A percentile compares a stretch with the other conserved stretches of the same genome.
Evolutionary conservation across 2,888 invertebrate species (phyloP).

Genomic region (Idaea dimidiata): DNA sequence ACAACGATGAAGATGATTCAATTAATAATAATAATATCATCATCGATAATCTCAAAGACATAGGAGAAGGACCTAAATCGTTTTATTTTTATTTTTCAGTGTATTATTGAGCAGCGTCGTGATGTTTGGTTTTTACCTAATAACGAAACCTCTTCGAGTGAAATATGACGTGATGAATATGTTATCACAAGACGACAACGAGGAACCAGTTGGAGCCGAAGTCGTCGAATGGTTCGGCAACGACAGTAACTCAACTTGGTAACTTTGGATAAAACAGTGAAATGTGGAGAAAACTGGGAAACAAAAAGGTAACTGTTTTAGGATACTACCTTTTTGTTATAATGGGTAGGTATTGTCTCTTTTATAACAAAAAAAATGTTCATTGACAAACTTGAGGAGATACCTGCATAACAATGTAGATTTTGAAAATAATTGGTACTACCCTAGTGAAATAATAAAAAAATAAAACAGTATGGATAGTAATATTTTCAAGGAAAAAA

Average conservation of each 20-base stretch:
- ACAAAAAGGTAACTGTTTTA: background rate
- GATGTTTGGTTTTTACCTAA: slow-evolving; percentile 39
- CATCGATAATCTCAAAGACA: too few relatives aligned
- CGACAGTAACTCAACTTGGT: slow-evolving; percentile 22
- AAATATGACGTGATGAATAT: slow-evolving; percentile 10
- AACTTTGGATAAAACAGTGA: background rate
- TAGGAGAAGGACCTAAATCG: too few relatives aligned
- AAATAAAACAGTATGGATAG: too few relatives aligned
- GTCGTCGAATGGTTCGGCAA: slow-evolving; percentile 12
- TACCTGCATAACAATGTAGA: background rate
- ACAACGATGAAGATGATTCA: too few relatives aligned
- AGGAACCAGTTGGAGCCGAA: background rate
- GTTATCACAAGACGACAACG: slow-evolving; percentile 10
- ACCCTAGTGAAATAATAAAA: too few relatives aligned
- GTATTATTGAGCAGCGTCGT: slow-evolving; percentile 41
- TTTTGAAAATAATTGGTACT: background rate
- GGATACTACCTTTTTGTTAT: too few relatives aligned
- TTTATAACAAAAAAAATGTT: too few relatives aligned
- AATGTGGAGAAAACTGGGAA: background rate
- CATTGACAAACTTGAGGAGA: background rate
- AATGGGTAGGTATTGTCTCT: too few relatives aligned
- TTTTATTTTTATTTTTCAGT: slow-evolving; percentile 37
- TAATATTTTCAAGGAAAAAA: too few relatives aligned
- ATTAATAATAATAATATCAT: too few relatives aligned
- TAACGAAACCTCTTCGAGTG: slow-evolving; percentile 23